Base-by-base conservation (phyloP, 2,888 invertebrate species). In the Lasioglossum vierecki region DNA sequence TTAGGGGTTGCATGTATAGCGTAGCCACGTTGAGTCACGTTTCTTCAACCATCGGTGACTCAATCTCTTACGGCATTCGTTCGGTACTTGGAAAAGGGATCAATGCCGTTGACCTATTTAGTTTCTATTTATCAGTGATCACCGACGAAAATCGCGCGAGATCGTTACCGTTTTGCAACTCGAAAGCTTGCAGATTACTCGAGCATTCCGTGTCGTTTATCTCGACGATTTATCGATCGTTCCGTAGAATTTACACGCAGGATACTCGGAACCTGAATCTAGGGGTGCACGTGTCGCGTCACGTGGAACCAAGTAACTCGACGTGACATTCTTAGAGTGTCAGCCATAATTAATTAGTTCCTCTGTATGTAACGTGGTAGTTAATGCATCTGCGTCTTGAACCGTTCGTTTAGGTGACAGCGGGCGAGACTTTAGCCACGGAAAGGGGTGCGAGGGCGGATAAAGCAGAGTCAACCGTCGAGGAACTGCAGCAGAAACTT, bases 41-140 rank as follows among this genome's bases (percentile, higher is more conserved):
- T 80, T 57, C 85, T 88, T 78, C 81, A 79, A 82, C 87, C 76
- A 83, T 80, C 81, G 90, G 82, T 94, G 94, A 94, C 93, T 94
- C 94, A 94, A 94, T 92, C 91, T 90, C 90, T 84, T 89, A 87
- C 92, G 93, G 92, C 91, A 91, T 86, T 41, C n/a, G 41, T 41
- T 88, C 72, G 77, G 76, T 91, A 89, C 91, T 73, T 74, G 80
- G 91, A 91, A 91, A 82, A 74, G 78, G 75, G 89, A 92, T 92
- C 92, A 84, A 92, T 92, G 88, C 35, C 79, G 70, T 87, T 85
- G 89, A 82, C 85, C 90, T 83, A 89, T 90, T 70, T 88, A 88
- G 88, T 83, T 88, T 70, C 73, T 46, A 49, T 75, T 79, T 15
- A 63, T 41, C 46, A 44, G 57, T 46, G 68, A 57, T 68, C 11